These are phyloP conservation scores for Zaprionus ornatus DNA, from an alignment of 1,140 invertebrate genomes.

Conservation along the genomic window DNA sequence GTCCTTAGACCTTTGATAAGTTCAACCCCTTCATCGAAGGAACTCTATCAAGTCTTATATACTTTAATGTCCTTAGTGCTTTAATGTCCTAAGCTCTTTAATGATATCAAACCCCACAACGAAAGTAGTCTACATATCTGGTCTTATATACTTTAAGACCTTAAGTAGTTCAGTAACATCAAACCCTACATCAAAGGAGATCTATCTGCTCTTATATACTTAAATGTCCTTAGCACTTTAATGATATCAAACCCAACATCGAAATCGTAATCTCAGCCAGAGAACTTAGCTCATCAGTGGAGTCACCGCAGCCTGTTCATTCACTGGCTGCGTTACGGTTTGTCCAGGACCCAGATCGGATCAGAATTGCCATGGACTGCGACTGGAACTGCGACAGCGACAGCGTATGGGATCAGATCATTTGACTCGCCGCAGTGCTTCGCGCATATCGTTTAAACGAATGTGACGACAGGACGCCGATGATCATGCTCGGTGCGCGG, in stretches of 20 bases:
- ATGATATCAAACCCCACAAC: no score
- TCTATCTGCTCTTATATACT: no score
- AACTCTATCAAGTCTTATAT: no score
- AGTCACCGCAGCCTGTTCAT: not conserved
- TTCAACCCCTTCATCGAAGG: not conserved
- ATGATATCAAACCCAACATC: not conserved
- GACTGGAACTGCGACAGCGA: not conserved
- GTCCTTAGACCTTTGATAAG: no score
- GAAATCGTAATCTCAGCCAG: not conserved
- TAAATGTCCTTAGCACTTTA: no score
- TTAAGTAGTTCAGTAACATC: no score
- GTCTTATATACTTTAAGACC: no score
- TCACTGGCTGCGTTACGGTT: not conserved
- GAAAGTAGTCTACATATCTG: no score
- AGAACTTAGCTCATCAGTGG: not conserved
- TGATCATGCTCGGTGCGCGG: constrained; percentile 24
- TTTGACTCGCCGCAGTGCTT: constrained; percentile 25
- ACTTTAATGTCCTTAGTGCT: no score
- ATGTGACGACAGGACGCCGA: constrained; percentile 73
- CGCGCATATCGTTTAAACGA: constrained; percentile 55
- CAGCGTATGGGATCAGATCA: constrained; percentile 37
- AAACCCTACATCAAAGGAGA: no score
- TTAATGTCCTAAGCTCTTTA: no score
- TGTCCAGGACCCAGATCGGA: not conserved
- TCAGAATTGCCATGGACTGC: not conserved